These are phyloP conservation scores for Dryoscopus gambensis DNA, from an alignment of 2,113 vertebrate genomes.

Conservation along the genomic window DNA sequence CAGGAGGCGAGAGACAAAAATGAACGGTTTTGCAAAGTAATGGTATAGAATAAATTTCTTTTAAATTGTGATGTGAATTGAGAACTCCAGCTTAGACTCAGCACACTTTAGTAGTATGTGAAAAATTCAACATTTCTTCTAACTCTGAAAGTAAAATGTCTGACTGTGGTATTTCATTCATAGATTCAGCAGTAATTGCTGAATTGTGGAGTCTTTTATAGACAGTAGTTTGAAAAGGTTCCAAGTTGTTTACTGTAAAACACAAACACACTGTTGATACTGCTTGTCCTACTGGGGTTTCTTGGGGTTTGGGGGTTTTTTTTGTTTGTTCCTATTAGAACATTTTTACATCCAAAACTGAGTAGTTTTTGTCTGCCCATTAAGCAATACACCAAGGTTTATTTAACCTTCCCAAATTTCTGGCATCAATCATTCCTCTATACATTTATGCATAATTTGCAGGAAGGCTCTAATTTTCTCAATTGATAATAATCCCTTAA, in stretches of 20 bases:
- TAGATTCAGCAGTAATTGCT: not conserved
- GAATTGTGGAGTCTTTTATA: not conserved
- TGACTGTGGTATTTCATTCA: not conserved
- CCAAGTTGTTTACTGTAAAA: not conserved
- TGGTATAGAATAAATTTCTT: not conserved
- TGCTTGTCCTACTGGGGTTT: not conserved
- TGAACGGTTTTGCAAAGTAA: not conserved
- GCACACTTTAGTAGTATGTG: not conserved
- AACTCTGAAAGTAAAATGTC: not conserved
- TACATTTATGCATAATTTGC: not conserved
- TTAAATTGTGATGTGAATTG: not conserved
- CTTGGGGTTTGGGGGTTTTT: not conserved
- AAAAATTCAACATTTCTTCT: not conserved
- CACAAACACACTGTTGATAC: not conserved
- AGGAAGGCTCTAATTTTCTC: not conserved
- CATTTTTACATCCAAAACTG: not conserved
- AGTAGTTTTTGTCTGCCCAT: not conserved
- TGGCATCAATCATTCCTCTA: not conserved
- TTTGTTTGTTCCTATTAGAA: not conserved
- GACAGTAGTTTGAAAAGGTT: not conserved
- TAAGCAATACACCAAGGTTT: not conserved
- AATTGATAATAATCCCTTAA: not conserved
- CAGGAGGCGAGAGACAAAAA: not conserved
- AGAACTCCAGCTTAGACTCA: not conserved
- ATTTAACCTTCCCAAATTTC: not conserved